phyloP scores from a whole-genome alignment of 2,888 invertebrate species.

The Malachius bipustulatus region DNA sequence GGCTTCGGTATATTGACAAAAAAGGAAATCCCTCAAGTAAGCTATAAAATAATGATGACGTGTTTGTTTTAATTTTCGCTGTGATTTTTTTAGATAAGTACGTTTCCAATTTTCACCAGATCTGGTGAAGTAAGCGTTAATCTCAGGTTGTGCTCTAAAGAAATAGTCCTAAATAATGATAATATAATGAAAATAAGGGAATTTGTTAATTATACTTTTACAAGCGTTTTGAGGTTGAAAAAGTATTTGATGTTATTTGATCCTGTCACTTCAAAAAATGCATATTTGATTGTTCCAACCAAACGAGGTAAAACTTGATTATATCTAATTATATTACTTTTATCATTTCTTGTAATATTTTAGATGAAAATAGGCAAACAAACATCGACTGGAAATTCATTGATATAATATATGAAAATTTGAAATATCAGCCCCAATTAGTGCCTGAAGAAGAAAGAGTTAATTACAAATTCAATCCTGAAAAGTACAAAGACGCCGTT shows the following conservation, averaged over 20 bases:
- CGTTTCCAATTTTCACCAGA: constrained; percentile 94
- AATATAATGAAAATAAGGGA: constrained; percentile 52
- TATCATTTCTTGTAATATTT: too few species aligned
- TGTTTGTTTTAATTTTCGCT: too few species aligned
- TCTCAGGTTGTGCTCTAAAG: constrained; percentile 47
- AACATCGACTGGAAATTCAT: constrained; percentile 81
- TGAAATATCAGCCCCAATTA: constrained; percentile 46
- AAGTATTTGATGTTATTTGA: constrained; percentile 90
- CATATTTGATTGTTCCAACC: constrained; percentile 83
- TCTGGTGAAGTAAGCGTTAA: constrained; percentile 93
- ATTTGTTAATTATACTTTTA: constrained; percentile 92
- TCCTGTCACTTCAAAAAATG: constrained; percentile 66
- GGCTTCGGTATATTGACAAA: constrained; percentile 84
- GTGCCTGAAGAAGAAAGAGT: constrained; percentile 53
- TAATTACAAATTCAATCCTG: constrained; percentile 59
- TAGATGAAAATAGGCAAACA: constrained; percentile 36
- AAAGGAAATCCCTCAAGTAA: constrained; percentile 65
- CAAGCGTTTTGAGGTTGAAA: constrained; percentile 83
- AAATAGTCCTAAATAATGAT: constrained; percentile 48
- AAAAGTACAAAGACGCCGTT: constrained; percentile 85
- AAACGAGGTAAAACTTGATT: constrained; percentile 36
- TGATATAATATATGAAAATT: constrained; percentile 59
- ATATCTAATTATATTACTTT: too few species aligned
- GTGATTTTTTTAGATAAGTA: constrained; percentile 54
- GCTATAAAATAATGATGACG: constrained; percentile 4